A percentile compares a stretch with the other conserved stretches of the same genome.
Evolutionary conservation across 2,888 invertebrate species (phyloP).

Genomic region (Eupithecia dodoneata): DNA sequence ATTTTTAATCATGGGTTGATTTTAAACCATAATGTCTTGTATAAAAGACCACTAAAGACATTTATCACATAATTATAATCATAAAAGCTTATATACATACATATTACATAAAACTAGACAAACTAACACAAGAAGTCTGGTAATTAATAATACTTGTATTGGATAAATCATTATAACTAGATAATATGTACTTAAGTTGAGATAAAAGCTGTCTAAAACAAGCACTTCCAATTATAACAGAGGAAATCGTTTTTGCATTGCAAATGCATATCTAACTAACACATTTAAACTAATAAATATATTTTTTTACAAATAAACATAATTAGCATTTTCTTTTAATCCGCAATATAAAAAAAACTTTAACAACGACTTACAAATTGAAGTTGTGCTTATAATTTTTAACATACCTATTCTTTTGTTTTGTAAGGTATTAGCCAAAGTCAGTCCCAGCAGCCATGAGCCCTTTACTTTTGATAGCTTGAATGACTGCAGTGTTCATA

Average conservation of each 20-base stretch:
- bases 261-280: neutral
- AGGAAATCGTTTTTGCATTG: neutral
- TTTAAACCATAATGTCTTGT: neutral
- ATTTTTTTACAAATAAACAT: slow-evolving; percentile 2
- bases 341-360: slow-evolving; percentile 1
- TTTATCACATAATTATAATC: neutral
- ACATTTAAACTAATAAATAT: neutral
- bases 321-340: neutral
- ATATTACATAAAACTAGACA: neutral
- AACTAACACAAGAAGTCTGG: neutral
- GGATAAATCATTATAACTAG: neutral
- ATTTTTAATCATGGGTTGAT: neutral
- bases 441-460: slow-evolving; percentile 81
- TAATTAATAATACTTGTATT: slow-evolving; percentile 3
- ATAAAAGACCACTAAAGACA: neutral
- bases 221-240: neutral
- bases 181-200: neutral
- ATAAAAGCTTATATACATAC: neutral
- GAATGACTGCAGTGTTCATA: slow-evolving; percentile 88
- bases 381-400: slow-evolving; percentile 4
- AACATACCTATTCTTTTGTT: neutral
- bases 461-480: slow-evolving; percentile 89
- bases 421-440: slow-evolving; percentile 64
- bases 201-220: neutral
- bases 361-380: neutral